Conservation (phyloP, 1,140 invertebrate genomes). For the Trachymyrmex septentrionalis region DNA sequence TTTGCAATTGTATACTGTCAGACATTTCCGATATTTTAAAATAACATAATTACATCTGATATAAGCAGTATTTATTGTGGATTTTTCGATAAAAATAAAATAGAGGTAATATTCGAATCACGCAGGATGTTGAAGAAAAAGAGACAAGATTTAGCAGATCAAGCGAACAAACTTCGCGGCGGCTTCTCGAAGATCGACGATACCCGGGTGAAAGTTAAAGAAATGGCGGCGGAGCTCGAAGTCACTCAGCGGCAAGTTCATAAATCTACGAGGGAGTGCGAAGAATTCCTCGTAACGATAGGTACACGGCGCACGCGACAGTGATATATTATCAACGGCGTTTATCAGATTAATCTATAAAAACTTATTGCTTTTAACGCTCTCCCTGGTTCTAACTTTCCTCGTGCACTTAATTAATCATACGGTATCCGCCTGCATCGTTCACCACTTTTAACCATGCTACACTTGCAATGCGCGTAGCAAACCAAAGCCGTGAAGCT, state of each 20-base stretch:
- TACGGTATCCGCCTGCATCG: constrained; percentile 21
- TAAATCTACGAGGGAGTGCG: constrained; percentile 88
- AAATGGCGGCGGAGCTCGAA: constrained; percentile 93
- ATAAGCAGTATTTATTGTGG: background rate
- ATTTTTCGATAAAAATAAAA: constrained; percentile 15
- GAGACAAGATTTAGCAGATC: constrained; percentile 89
- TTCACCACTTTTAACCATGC: background rate
- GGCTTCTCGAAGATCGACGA: constrained; percentile 82
- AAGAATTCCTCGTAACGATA: constrained; percentile 92
- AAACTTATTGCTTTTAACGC: constrained; percentile 60
- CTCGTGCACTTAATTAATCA: constrained; percentile 50
- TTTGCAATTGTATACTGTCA: too few species aligned
- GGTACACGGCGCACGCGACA: constrained; percentile 66
- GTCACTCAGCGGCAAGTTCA: constrained; percentile 90
- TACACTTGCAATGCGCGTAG: constrained; percentile 69
- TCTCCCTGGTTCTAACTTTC: constrained; percentile 20
- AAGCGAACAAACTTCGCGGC: constrained; percentile 89
- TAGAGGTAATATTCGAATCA: constrained; percentile 7
- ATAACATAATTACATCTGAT: constrained; percentile 13
- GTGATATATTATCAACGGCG: constrained; percentile 66
- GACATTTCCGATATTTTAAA: background rate
- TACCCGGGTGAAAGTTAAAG: constrained; percentile 91
- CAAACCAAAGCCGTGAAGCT: constrained; percentile 92
- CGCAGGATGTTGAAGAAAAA: constrained; percentile 91
- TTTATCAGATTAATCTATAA: constrained; percentile 66